Evolutionary conservation across 2,113 vertebrate species (phyloP), one percentile per base, ranked within the genome.

Genomic region (Craseonycteris thonglongyai): DNA sequence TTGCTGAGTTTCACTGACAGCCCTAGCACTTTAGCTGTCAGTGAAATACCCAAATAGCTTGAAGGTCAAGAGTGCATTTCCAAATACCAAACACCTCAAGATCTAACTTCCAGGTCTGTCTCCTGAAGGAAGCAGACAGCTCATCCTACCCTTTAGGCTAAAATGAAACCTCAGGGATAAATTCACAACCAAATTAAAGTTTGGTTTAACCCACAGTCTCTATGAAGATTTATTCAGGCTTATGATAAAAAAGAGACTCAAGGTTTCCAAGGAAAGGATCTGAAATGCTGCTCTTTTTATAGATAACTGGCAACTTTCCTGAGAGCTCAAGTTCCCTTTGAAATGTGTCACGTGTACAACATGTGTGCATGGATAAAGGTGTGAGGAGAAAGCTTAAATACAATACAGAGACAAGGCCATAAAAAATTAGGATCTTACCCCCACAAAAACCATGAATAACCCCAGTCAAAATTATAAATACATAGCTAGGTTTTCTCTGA

Each of bases 301-400:
- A 96, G 90, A 84, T 45, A 78, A 75, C 90, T 96, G 96, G 96
- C 96, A 90, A 93, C 65, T 63, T 90, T 93, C 90, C 96, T 35
- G 26, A 56, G 92, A 93, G 90, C 71, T 93, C 95, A 76, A 74
- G 47, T 47, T 96, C 80, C 93, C 61, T 96, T 97, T 84, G 93
- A 96, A 84, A 81, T 10, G 45, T 82, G 83, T 97, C 96, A 96
- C 84, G 26, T 95, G 97, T 94, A 63, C 38, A 83, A 81, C 94
- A 95, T 71, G 83, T 24, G 0, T 93, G 96, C 95, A 33, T 4
- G 40, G 61, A 58, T 45, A 42, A 49, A 96, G 72, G 72, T 92
- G 93, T 93, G 93, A 95, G 47, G 79, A 56, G 61, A 89, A 84
- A 84, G 47, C 66, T 94, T 94, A 89, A 74, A 83, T 15, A 89